A percentile compares a stretch with the other conserved stretches of the same genome.
phyloP scores from a whole-genome alignment of 2,797 vertebrate genomes.

The Spheniscus humboldti region DNA sequence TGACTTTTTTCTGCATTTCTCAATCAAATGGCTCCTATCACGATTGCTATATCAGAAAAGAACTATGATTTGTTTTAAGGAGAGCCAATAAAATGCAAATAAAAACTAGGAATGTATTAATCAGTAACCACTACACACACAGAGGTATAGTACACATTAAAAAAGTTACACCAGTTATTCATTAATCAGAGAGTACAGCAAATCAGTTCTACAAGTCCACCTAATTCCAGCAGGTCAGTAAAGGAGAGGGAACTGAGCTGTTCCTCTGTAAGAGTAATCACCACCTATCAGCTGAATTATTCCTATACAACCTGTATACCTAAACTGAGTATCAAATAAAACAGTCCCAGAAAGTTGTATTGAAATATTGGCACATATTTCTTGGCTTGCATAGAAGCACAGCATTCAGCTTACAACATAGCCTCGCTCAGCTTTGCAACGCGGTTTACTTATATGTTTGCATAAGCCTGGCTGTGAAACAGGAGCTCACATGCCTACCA shows the following conservation, averaged over 20 bases:
- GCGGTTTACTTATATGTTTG: neutral
- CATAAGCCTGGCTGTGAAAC: neutral
- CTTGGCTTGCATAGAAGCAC: neutral
- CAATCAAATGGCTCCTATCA: neutral
- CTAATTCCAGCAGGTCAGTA: neutral
- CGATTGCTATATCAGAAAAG: neutral
- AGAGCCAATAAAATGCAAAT: neutral
- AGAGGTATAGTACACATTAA: neutral
- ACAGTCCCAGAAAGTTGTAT: neutral
- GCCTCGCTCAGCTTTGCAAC: neutral
- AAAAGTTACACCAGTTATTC: neutral
- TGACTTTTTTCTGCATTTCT: neutral
- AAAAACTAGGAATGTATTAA: conserved; percentile 2
- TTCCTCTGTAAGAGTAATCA: neutral
- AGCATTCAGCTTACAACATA: neutral
- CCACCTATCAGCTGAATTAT: neutral
- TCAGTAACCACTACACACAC: conserved; percentile 24
- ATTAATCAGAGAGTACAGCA: neutral
- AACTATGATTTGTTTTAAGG: neutral
- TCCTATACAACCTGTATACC: neutral
- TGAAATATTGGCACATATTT: neutral
- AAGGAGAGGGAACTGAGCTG: neutral
- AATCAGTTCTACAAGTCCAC: neutral
- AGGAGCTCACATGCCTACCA: neutral
- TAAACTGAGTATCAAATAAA: neutral